Evolutionary conservation across 2,888 invertebrate species (phyloP), one percentile per base, ranked within the genome.

Genomic region (Callyntrura sp.): DNA sequence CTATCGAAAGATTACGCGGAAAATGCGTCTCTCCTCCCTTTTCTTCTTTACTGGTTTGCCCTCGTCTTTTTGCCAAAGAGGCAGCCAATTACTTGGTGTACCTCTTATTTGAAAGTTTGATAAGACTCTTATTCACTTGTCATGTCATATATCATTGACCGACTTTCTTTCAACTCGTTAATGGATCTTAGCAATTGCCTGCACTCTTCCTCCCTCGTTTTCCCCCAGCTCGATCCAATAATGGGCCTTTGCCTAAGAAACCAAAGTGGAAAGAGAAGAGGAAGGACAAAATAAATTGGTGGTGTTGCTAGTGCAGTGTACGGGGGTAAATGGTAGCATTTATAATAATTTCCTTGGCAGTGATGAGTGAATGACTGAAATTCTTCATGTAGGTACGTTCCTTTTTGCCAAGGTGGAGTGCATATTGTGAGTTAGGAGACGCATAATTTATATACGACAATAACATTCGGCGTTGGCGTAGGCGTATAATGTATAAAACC

Each of bases 111-210:
- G 57, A 68, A 86, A 65, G 51, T 87, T 82, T 82, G 81, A 81
- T 81, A 79, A 28, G 5, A 48, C 62, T 65, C 65, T 48, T 62
- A 78, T 57, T 87, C 73, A 57, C 82, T 73, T 82, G 87, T 82
- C 87, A 81, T 87, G 81, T 82, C 87, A 87, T 87, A 87, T 87
- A 81, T 82, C 87, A 87, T 81, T 82, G 87, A 87, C 81, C 82
- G 82, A 87, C 60, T 87, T 87, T 14, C 73, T 87, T 87, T 87
- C 87, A 81, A 82, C 70, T 87, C 68, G 68, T 81, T 87, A 87
- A 87, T 87, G 87, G 87, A 87, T 65, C 70, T 81, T 45, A 51
- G 86, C 51, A 76, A 73, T 68, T 51, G 83, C 28, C 73, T 62
- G 23, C 62, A 20, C 43, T 28, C 23, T 86, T 55, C 28, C n/a